Conservation (phyloP, 2,113 vertebrate genomes). For the Leucoraja erinaceus region DNA sequence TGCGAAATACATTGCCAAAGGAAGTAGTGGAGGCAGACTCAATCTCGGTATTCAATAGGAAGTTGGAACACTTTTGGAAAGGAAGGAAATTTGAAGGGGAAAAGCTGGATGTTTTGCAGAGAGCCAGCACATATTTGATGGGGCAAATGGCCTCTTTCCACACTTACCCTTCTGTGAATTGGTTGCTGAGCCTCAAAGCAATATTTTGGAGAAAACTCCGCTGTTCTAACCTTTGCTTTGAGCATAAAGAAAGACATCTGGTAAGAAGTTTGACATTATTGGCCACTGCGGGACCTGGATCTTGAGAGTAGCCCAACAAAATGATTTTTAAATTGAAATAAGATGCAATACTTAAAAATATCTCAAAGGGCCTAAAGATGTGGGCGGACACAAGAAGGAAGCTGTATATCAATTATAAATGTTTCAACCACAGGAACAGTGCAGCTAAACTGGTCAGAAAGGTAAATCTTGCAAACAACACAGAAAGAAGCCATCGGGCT, state of each 20-base stretch:
- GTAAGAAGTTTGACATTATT: background rate
- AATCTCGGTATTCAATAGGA: too few relatives aligned
- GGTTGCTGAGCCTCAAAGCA: too few relatives aligned
- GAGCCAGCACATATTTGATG: too few relatives aligned
- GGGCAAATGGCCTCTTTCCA: too few relatives aligned
- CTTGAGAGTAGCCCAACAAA: background rate
- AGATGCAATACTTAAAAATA: background rate
- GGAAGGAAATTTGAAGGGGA: too few relatives aligned
- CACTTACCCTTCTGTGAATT: too few relatives aligned
- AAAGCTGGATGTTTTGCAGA: too few relatives aligned
- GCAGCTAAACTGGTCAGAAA: background rate
- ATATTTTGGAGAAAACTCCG: background rate
- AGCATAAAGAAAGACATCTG: background rate
- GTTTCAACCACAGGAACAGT: background rate
- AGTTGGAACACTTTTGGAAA: too few relatives aligned
- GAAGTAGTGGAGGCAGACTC: too few relatives aligned
- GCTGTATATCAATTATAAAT: background rate
- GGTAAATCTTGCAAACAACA: background rate
- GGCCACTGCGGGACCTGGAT: background rate
- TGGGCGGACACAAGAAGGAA: background rate
- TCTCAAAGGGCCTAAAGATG: background rate
- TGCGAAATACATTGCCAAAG: too few relatives aligned
- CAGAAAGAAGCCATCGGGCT: too few relatives aligned
- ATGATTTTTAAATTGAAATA: slow-evolving; percentile 1
- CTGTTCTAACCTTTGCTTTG: background rate